Percentiles rank a stretch among this genome's conserved stretches.
Evolutionary conservation across 2,113 vertebrate species (phyloP).

Genomic region (Brienomyrus longianalis): DNA sequence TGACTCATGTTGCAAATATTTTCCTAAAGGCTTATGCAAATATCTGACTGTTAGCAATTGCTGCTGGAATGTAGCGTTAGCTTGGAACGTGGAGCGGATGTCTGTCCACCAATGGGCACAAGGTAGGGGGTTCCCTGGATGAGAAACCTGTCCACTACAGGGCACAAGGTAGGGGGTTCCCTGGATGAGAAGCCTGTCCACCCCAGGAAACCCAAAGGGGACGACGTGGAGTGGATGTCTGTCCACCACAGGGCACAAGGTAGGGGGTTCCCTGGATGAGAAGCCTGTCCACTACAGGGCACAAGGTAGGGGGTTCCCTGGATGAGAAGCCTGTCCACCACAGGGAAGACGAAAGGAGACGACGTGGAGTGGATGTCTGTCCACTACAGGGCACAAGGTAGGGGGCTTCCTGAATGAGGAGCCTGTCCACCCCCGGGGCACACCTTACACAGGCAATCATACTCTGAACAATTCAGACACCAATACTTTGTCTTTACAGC

Average conservation of each 20-base stretch:
- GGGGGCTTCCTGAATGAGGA: too few species aligned
- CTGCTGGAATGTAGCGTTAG: background rate
- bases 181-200: background rate
- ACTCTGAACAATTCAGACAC: background rate
- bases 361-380: too few species aligned
- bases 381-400: too few species aligned
- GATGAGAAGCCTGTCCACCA: too few species aligned
- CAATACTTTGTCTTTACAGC: background rate
- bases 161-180: background rate
- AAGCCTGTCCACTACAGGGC: too few species aligned
- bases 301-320: too few species aligned
- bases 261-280: too few species aligned
- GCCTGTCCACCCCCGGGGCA: background rate
- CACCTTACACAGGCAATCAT: background rate
- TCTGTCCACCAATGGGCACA: background rate
- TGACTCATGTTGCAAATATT: background rate
- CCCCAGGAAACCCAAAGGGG: too few species aligned
- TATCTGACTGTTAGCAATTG: background rate
- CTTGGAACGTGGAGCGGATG: background rate
- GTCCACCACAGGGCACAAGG: too few species aligned
- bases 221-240: too few species aligned
- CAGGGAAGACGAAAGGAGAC: too few species aligned
- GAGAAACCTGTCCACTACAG: too few species aligned
- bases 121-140: background rate
- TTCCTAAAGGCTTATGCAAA: background rate